Evolutionary conservation across 2,113 vertebrate genomes (phyloP).

Genomic region (Myrmophylax atrothorax): DNA sequence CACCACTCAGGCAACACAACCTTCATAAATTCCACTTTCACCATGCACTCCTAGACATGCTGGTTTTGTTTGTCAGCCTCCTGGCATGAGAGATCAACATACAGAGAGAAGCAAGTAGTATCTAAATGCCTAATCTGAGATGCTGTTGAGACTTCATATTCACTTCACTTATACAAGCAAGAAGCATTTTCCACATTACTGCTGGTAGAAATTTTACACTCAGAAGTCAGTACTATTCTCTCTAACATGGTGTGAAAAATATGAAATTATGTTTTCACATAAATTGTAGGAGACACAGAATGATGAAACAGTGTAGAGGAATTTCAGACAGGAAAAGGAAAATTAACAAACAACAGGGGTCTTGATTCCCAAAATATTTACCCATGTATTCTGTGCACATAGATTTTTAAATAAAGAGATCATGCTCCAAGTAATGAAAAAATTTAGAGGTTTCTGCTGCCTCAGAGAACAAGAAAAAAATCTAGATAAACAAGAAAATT

Average conservation of each 20-base stretch:
- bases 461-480: neutral
- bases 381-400: neutral
- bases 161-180: neutral
- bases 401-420: neutral
- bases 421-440: neutral
- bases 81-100: neutral
- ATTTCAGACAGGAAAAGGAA: neutral
- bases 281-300: neutral
- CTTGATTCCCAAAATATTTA: neutral
- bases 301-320: neutral
- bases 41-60: neutral
- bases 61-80: neutral
- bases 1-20: neutral
- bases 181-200: neutral
- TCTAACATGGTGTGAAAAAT: neutral
- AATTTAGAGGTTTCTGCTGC: neutral
- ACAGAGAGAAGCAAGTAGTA: neutral
- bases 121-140: neutral
- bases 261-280: neutral
- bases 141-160: neutral
- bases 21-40: neutral
- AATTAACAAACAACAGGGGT: neutral
- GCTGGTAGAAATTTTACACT: neutral
- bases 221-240: neutral
- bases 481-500: neutral